Conservation (phyloP, 2,797 vertebrate species). For the Phylloscopus collybita region DNA sequence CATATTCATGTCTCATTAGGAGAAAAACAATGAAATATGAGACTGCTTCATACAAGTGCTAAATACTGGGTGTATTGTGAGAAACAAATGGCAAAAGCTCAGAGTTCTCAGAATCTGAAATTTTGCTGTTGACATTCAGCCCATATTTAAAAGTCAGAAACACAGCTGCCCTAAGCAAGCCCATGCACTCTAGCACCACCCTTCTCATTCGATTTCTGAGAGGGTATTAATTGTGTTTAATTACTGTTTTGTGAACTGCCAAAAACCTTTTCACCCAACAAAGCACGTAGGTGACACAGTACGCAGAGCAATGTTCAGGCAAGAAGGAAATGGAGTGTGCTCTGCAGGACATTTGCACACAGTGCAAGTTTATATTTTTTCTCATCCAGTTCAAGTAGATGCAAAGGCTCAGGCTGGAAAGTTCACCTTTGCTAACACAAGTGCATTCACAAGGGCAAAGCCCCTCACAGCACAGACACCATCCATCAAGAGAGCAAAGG, state of each 20-base stretch:
- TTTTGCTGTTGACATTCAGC: neutral
- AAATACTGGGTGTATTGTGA: neutral
- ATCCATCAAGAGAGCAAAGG: neutral
- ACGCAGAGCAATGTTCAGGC: neutral
- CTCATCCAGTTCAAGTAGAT: neutral
- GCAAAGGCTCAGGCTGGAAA: neutral
- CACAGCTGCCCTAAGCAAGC: neutral
- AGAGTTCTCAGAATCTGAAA: neutral
- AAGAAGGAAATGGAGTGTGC: neutral
- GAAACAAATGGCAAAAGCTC: neutral
- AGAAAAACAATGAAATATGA: neutral
- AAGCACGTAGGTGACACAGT: neutral
- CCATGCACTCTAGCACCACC: neutral
- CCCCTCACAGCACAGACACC: neutral
- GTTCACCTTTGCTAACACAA: neutral
- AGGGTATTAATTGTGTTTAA: neutral
- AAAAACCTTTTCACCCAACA: neutral
- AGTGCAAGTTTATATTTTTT: neutral
- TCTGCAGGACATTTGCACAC: neutral
- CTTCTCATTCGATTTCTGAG: neutral
- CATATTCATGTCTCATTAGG: neutral
- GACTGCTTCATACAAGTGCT: neutral
- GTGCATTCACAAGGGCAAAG: neutral
- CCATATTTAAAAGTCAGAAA: neutral
- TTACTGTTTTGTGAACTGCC: neutral